Evolutionary conservation across 2,113 vertebrate genomes (phyloP), one percentile per base, ranked within the genome.

Genomic region (Pitta sordida): DNA sequence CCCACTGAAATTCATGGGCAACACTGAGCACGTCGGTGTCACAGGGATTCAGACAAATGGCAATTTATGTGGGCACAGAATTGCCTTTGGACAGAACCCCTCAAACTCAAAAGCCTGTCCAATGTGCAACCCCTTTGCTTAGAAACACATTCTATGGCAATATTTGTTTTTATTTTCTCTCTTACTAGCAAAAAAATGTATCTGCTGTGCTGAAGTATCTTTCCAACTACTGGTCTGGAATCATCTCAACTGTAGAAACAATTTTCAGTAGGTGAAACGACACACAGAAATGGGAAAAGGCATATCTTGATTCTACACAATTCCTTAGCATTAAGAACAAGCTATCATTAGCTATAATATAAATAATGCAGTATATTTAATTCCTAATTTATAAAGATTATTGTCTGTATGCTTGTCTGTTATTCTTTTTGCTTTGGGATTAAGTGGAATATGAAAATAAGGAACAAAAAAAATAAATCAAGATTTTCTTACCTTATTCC

Each of bases 11-110:
- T 94, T 55, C 91, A 85, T 88, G 89, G 91, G 32, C 73, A 79
- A 7, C 56, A 22, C 62, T 82, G 70, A 84, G 46, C 22, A 44
- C 70, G 37, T 41, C 37, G 73, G 78, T 80, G 93, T 63, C 81
- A 65, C 34, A 62, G 90, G 87, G 92, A 77, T 87, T 85, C 82
- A 89, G 71, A 96, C 63, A 91, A 75, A 87, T 74, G 56, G 68
- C 75, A 95, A 36, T 86, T 93, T 34, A n/a, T 58, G 62, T 6
- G 23, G 84, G 78, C 87, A 89, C 58, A 65, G n/a, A 89, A 86
- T 55, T 85, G n/a, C 55, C 62, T 76, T 70, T 80, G 77, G 73
- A 86, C 71, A 76, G 51, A 91, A 68, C 29, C 12, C 75, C 83
- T 90, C 32, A 22, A 65, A 82, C 27, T 51, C 12, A 15, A 6